A percentile compares a stretch with the other conserved stretches of the same genome.
phyloP scores from a whole-genome alignment of 2,888 invertebrate genomes.

The Sicus ferrugineus region DNA sequence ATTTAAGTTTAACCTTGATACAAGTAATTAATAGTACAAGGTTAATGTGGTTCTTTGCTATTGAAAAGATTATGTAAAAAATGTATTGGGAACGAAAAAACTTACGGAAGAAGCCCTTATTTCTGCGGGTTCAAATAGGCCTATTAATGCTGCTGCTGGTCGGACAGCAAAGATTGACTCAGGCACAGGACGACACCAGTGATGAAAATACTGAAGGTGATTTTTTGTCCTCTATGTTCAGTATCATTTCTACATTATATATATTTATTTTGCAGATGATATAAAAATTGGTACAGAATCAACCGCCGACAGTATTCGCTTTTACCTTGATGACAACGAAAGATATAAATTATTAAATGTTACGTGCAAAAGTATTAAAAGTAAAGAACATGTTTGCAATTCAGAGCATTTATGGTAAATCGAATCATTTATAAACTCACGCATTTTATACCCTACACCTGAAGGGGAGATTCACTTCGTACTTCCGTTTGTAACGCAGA shows the following conservation, averaged over 20 bases:
- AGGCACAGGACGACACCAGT: conserved; percentile 28
- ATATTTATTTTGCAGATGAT: conserved; percentile 36
- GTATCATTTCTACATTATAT: too few species aligned
- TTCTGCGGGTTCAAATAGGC: neutral
- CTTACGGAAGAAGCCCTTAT: conserved; percentile 41
- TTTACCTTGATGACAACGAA: conserved; percentile 45
- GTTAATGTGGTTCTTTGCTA: too few species aligned
- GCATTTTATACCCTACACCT: too few species aligned
- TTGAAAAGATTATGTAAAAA: conserved; percentile 12
- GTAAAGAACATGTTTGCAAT: conserved; percentile 39
- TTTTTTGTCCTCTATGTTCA: too few species aligned
- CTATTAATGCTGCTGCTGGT: neutral
- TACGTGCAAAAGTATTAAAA: conserved; percentile 47
- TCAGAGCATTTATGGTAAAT: conserved; percentile 50
- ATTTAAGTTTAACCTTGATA: too few species aligned
- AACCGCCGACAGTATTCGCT: conserved; percentile 46
- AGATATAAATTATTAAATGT: conserved; percentile 48
- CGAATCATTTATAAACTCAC: neutral
- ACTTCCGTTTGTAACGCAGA: too few species aligned
- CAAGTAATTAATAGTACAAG: too few species aligned
- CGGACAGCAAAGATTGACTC: neutral
- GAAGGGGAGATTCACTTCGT: too few species aligned
- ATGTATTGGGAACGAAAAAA: conserved; percentile 30
- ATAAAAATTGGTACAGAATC: conserved; percentile 43
- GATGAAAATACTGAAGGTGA: too few species aligned